Evolutionary conservation across 2,797 vertebrate species (phyloP), one percentile per base, ranked within the genome.

Genomic region (Todus mexicanus): DNA sequence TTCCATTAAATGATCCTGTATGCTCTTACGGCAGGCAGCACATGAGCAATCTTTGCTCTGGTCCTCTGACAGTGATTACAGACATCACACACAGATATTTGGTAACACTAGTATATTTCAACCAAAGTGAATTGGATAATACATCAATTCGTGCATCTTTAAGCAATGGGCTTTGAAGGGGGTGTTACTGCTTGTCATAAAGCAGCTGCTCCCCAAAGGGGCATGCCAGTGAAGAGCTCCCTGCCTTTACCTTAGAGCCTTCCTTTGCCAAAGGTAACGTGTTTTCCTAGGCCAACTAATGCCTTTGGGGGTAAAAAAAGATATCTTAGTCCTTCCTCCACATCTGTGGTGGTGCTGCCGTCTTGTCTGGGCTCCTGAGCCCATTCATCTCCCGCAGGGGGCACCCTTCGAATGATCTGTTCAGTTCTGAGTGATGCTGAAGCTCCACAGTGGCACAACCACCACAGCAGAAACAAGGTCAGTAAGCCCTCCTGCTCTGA

Each of bases 381-480:
- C 7, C 42, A 19, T n/a, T 42, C 6, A 13, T n/a, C n/a, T 91
- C 90, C 87, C 42, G 2, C 92, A 72, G 83, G 88, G 73, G 80
- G 76, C 88, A 88, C 66, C 65, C 76, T 81, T 19, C 1, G 5
- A 91, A 50, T 6, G 0, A 51, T 29, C 48, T 47, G 43, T 43
- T 89, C 40, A 23, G 12, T 45, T 85, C 10, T 14, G 47, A 61
- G n/a, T 0, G 3, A 51, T 7, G 15, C 37, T 33, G 27, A 48
- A 83, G 29, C 37, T 26, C 25, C 13, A 15, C 0, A 17, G 5
- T 1, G 11, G 11, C 31, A 25, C 5, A 7, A 70, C 13, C 2
- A 5, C 4, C 5, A 47, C 23, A 27, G 12, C 61, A 60, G 57
- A 37, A 66, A 69, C 22, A 19, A 19, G 0, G 5, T 29, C 15